Base-by-base conservation (phyloP, 1,140 invertebrate species). In the Neuroterus valhalla region DNA sequence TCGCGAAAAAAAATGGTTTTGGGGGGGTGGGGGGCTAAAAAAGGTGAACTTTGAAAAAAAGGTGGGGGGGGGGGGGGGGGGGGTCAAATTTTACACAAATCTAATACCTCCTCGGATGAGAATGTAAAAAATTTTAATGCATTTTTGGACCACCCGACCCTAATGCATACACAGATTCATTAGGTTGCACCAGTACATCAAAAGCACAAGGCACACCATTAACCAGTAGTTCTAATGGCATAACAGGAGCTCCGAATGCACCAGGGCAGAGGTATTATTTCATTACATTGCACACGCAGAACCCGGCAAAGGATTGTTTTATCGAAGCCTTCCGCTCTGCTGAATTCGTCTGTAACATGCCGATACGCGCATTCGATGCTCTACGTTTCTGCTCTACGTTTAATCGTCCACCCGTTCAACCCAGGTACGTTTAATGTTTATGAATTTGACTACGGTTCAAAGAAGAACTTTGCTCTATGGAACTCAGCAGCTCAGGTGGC, bases 241-340 rank as follows among this genome's bases (percentile, higher is more conserved):
- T 62, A 38, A 8, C 52, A 26, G 21, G 12, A 31, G 23, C 55
- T 52, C 4, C 23, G 23, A 62, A 19, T 19, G 55, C 55, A 62
- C 31, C 4, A 38, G 31, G 1, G 6, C 31, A 38, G 31, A 68
- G 71, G 71, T 74, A 80, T 82, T 84, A 83, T 81, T 82, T 81
- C 81, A 69, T 82, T 85, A 85, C 78, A 81, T 75, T 80, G 76
- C 48, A 72, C 73, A 66, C 42, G 78, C 62, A 74, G 52, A 66
- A 42, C 66, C 55, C 70, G 45, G 66, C 69, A 83, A 84, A 84
- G 78, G 77, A 82, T 80, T 78, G 79, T 80, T 85, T 85, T 78
- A 79, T 85, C 82, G 76, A 71, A 74, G 71, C 68, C 77, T 85
- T 85, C 72, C 79, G 77, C 82, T 66, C 72, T 78, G 69, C 44